Percentiles rank a stretch among this genome's conserved stretches.
phyloP scores from a whole-genome alignment of 2,797 vertebrate species.

The Hapalemur alaotrensis region DNA sequence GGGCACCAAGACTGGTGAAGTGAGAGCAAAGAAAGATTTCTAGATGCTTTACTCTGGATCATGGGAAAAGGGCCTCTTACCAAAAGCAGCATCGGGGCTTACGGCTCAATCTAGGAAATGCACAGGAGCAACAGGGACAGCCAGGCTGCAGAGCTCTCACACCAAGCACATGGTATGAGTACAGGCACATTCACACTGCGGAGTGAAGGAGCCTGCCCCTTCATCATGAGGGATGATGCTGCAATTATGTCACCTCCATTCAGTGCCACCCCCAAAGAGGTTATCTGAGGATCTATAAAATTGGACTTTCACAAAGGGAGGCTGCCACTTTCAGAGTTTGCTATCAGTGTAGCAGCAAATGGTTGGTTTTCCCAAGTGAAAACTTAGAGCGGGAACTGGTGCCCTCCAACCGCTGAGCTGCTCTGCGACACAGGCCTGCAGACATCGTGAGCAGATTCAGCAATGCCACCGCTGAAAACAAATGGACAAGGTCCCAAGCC shows the following conservation, averaged over 20 bases:
- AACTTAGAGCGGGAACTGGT: not conserved
- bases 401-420: not conserved
- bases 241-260: accelerated
- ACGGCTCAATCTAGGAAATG: not conserved
- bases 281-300: not conserved
- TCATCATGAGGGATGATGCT: accelerated
- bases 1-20: not conserved
- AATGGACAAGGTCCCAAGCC: not conserved
- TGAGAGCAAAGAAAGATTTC: not conserved
- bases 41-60: not conserved
- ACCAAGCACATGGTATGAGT: accelerated
- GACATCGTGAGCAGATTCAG: not conserved
- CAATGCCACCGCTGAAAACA: not conserved
- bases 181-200: accelerated
- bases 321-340: not conserved
- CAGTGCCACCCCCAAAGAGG: too few relatives aligned
- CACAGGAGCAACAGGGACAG: not conserved
- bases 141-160: not conserved
- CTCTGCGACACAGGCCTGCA: not conserved
- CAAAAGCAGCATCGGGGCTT: not conserved
- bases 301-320: not conserved
- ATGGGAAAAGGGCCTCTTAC: not conserved
- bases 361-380: not conserved
- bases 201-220: not conserved
- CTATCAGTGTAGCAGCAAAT: not conserved